Base-by-base conservation (phyloP, 2,113 vertebrate species). In the Elephantulus edwardii region DNA sequence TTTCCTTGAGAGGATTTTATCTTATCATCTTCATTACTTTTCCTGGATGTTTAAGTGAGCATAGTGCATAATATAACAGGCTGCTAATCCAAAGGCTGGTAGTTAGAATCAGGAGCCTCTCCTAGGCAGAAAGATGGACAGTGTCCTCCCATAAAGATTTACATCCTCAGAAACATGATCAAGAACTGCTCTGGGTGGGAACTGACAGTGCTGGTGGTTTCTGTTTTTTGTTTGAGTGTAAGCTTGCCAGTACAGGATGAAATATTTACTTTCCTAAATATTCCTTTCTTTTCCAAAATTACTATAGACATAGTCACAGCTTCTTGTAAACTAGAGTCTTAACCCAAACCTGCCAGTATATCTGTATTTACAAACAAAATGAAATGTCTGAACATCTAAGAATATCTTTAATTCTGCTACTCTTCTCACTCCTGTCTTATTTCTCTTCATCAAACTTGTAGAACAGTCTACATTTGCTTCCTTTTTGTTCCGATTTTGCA, bases 201-300 rank as follows among this genome's bases (percentile, higher is more conserved):
- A 83, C 54, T 83, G 58, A 11, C 82, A 79, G 1, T 79, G 44
- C 79, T 84, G 52, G 44, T 50, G 8, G 48, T 50, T 50, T 8
- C 16, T 50, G 48, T 50, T 50, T 50, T 50, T 16, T 50, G 48
- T 50, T 50, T 50, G 48, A 50, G 48, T 16, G 9, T 16, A 50
- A 10, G n/a, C n/a, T n/a, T n/a, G n/a, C n/a, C n/a, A n/a, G n/a
- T n/a, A n/a, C 13, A 75, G 28, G 35, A 85, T 20, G 83, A 74
- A 74, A 17, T 90, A 82, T 88, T 95, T 91, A 62, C 8, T 44
- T 20, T 28, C 46, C 54, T 12, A 35, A 74, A 85, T 64, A 84
- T 48, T 48, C 19, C 4, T 56, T 54, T 76, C 60, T 22, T 74
- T 83, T 83, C 35, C 58, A 40, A 75, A 50, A 89, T 54, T 44